phyloP scores from a whole-genome alignment of 2,113 vertebrate species.

The Rallus limicola region DNA sequence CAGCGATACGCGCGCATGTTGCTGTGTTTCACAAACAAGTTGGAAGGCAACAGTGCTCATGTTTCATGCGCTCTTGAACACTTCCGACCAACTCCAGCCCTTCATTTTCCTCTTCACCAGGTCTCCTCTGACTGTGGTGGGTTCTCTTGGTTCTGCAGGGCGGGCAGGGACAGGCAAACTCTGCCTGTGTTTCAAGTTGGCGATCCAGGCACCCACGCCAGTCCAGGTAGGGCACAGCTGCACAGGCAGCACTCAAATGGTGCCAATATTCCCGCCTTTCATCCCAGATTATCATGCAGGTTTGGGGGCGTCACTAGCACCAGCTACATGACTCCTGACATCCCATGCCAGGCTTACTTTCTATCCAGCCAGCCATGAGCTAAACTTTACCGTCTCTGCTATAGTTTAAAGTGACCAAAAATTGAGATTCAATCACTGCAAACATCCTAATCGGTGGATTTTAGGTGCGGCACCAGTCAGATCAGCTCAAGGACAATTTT shows the following conservation, averaged over 20 bases:
- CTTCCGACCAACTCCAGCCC: not conserved
- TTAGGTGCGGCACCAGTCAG: not conserved
- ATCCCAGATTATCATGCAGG: not conserved
- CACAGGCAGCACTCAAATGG: not conserved
- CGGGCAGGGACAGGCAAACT: not conserved
- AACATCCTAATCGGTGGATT: not conserved
- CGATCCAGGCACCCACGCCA: not conserved
- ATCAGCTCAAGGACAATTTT: not conserved
- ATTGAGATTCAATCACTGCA: not conserved
- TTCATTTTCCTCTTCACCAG: not conserved
- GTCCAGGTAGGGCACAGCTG: not conserved
- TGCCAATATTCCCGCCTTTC: not conserved
- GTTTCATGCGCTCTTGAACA: not conserved
- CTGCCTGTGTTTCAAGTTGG: rapidly evolving
- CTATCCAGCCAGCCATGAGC: not conserved
- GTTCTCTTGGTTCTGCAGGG: rapidly evolving
- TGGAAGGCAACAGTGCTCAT: not conserved
- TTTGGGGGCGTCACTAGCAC: not conserved
- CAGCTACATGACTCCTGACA: not conserved
- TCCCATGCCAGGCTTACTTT: not conserved
- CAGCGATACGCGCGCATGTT: not conserved
- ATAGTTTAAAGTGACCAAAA: not conserved
- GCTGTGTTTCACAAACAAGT: slow-evolving; percentile 28
- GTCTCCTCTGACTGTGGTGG: rapidly evolving
- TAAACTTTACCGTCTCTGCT: not conserved